Conservation (phyloP, 2,797 vertebrate species). For the Neopelma chrysocephalum region DNA sequence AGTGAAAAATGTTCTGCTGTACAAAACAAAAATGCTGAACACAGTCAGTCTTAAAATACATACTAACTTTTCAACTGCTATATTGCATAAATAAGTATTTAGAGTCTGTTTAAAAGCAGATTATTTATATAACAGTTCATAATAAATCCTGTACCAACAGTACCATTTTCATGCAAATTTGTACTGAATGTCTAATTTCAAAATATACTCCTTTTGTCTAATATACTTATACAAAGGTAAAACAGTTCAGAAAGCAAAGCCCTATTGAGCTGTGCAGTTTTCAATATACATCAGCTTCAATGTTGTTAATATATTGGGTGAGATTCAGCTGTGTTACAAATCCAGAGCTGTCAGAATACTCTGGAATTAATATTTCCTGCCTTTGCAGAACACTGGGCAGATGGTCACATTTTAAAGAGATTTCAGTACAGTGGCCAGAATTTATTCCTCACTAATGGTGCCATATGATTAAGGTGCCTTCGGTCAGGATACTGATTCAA, state of each 20-base stretch:
- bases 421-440: neutral
- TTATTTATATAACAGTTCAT: constrained; percentile 19
- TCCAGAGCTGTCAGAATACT: neutral
- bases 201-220: neutral
- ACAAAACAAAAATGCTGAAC: neutral
- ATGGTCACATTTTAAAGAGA: neutral
- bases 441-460: neutral
- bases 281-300: neutral
- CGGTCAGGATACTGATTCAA: neutral
- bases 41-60: constrained; percentile 14
- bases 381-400: neutral
- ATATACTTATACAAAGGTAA: neutral
- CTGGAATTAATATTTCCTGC: neutral
- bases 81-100: constrained; percentile 31
- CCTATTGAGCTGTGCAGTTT: neutral
- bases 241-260: neutral
- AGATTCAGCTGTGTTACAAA: neutral
- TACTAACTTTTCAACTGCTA: neutral
- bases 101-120: constrained; percentile 11
- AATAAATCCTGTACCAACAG: neutral
- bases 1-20: constrained; percentile 15
- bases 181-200: neutral
- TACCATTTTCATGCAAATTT: constrained; percentile 20
- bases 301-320: neutral
- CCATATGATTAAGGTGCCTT: neutral